Conservation (phyloP, 2,797 vertebrate species). For the Cirrhinus molitorella region DNA sequence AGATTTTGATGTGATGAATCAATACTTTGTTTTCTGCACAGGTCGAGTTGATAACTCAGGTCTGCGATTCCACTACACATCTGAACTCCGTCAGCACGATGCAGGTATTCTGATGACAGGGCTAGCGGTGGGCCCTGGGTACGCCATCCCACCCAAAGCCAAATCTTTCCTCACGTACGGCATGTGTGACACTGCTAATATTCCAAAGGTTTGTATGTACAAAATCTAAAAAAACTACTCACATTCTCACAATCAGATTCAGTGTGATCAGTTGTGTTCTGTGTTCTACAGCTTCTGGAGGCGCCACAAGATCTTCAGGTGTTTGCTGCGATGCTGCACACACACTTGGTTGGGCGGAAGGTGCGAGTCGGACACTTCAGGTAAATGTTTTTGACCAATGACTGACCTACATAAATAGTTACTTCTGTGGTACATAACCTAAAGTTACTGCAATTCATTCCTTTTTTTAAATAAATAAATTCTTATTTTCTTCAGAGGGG, state of each 20-base stretch:
- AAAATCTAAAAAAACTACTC: not conserved
- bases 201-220: slow-evolving; percentile 67
- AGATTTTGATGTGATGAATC: not conserved
- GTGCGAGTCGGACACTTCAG: slow-evolving; percentile 75
- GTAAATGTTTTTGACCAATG: slow-evolving; percentile 53
- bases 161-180: slow-evolving; percentile 70
- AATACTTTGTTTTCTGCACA: slow-evolving; percentile 44
- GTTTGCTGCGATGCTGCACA: slow-evolving; percentile 73
- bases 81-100: slow-evolving; percentile 67
- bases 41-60: slow-evolving; percentile 76
- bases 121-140: not conserved
- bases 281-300: slow-evolving; percentile 58
- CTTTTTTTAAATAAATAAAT: not conserved
- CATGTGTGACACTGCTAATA: slow-evolving; percentile 71
- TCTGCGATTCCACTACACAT: slow-evolving; percentile 73
- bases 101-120: slow-evolving; percentile 69
- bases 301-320: slow-evolving; percentile 69
- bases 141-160: slow-evolving; percentile 73
- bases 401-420: no score
- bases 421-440: not conserved
- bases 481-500: slow-evolving; percentile 63
- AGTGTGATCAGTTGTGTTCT: not conserved
- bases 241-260: not conserved
- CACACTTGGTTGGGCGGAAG: slow-evolving; percentile 75
- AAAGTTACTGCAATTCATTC: not conserved